phyloP scores from a whole-genome alignment of 2,797 vertebrate genomes.

The Pelobates cultripes region DNA sequence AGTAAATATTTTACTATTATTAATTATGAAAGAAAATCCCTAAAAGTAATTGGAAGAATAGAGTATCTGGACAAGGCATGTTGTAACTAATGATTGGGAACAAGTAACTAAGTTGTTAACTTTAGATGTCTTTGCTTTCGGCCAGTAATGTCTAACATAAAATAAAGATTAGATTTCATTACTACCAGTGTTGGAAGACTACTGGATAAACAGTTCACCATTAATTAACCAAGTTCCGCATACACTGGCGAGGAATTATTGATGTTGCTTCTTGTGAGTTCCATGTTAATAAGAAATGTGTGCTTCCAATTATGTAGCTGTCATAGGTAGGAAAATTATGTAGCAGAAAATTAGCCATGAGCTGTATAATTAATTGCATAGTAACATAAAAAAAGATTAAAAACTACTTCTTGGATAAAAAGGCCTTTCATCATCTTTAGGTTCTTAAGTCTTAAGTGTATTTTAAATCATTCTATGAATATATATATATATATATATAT shows the following conservation, averaged over 20 bases:
- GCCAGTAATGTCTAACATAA: not conserved
- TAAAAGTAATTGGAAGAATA: conserved; percentile 19
- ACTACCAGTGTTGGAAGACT: not conserved
- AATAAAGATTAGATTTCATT: conserved; percentile 39
- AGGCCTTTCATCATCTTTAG: conserved; percentile 14
- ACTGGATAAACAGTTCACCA: conserved; percentile 51
- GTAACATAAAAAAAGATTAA: conserved; percentile 49
- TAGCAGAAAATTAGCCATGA: conserved; percentile 53
- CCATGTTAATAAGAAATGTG: conserved; percentile 55
- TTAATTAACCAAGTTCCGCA: conserved; percentile 53
- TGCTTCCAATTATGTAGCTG: conserved; percentile 55
- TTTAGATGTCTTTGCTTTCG: conserved; percentile 37
- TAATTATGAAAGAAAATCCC: no score
- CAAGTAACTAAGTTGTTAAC: conserved; percentile 37
- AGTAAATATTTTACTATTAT: no score
- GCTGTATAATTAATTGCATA: conserved; percentile 49
- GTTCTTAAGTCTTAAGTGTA: not conserved
- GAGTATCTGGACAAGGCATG: conserved; percentile 31
- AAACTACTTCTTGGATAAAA: conserved; percentile 34
- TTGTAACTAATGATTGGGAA: conserved; percentile 15
- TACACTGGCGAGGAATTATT: conserved; percentile 38
- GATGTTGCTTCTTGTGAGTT: conserved; percentile 52
- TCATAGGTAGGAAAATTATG: conserved; percentile 56
- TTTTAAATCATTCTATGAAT: not conserved
- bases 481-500: no score